Evolutionary conservation across 2,888 invertebrate species (phyloP), one percentile per base, ranked within the genome.

Genomic region (Drosophila nr. medialis): DNA sequence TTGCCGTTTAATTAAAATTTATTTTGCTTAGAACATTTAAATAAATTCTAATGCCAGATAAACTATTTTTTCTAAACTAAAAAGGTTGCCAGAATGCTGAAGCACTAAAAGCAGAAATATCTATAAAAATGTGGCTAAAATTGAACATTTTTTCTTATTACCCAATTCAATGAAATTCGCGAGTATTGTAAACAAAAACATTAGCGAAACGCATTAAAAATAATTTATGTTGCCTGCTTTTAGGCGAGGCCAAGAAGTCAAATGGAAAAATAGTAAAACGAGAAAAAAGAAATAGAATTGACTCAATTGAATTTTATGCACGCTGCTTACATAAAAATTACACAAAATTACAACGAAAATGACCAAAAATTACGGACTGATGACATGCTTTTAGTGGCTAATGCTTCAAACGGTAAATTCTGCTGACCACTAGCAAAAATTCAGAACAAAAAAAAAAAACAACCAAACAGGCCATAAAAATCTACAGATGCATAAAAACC

Each of bases 401-500:
- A 89, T 90, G 76, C 53, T 58, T 62, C 40, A 65, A 62, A 70
- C 76, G 81, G 70, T 78, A 60, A 73, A 75, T 76, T 77, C 51
- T 83, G 87, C 87, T 87, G 87, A 87, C 86, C 81, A 66, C 59
- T 73, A 75, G 58, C 56, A 50, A 60, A 67, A 67, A 45, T 32
- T 38, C 30, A 29, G 21, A 50, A 13, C 1, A 15, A 10, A 30
- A 24, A 40, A 29, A 29, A 6, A 59, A 71, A 80, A 65, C n/a
- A 29, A 55, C 69, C 71, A 86, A 86, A 67, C 77, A 67, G 64
- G 62, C 78, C 73, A 90, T 89, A 90, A 87, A 77, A 88, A 88
- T 86, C 86, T 74, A 71, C 75, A 74, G 81, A 83, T 89, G 86
- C 86, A 86, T 88, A 84, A 87, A 90, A 84, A 80, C 83, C 90